Evolutionary conservation across 2,888 invertebrate genomes (phyloP).

Genomic region (Sicus ferrugineus): DNA sequence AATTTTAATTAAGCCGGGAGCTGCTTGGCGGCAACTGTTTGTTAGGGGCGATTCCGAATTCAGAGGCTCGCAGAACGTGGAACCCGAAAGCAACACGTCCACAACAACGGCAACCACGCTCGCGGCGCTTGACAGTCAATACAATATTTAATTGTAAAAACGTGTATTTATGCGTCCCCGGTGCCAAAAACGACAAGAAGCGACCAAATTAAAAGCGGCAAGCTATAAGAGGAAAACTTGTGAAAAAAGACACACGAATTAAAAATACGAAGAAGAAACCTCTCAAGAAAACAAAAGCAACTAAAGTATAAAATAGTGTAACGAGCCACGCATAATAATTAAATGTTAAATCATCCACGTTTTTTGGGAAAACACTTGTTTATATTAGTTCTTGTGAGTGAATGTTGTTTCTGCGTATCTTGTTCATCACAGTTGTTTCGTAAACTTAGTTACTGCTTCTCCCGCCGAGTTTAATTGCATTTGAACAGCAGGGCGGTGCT

Average conservation of each 20-base stretch:
- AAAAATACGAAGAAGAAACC: constrained; percentile 4
- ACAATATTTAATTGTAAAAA: constrained; percentile 34
- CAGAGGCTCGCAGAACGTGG: background rate
- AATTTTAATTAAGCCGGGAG: constrained; percentile 37
- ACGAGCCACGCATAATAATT: constrained; percentile 39
- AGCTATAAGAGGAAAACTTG: no score
- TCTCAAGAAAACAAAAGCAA: background rate
- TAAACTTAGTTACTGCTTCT: background rate
- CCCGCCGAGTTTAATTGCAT: no score
- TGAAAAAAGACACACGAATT: no score
- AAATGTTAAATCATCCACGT: background rate
- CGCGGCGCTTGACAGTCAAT: constrained; percentile 15
- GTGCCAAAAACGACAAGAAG: background rate
- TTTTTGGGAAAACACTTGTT: background rate
- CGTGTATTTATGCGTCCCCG: constrained; percentile 18
- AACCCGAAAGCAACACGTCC: background rate
- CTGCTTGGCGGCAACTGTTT: constrained; percentile 18
- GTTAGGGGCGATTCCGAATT: background rate
- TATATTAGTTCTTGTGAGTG: background rate
- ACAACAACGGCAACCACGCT: background rate
- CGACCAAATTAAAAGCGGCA: no score
- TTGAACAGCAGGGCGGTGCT: no score
- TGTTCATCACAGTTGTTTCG: no score
- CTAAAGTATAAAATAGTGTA: constrained; percentile 20
- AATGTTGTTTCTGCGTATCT: background rate